Percentiles rank a stretch among this genome's conserved stretches.
Evolutionary conservation across 2,113 vertebrate species (phyloP).

Genomic region (Pao palembangensis): DNA sequence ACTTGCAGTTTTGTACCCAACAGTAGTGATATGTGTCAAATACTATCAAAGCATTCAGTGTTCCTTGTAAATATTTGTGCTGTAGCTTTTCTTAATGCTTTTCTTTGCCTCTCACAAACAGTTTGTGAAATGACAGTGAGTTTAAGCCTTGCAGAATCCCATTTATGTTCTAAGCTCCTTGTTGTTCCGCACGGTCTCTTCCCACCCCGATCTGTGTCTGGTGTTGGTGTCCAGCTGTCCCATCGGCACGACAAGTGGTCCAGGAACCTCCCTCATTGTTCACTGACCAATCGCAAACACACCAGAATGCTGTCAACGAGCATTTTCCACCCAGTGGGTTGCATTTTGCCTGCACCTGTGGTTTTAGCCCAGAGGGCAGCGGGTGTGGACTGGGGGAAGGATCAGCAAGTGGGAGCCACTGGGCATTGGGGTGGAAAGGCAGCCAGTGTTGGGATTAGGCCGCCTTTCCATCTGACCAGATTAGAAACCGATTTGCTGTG

Average conservation of each 20-base stretch:
- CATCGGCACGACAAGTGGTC: conserved; percentile 70
- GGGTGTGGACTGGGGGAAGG: conserved; percentile 23
- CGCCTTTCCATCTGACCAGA: conserved; percentile 54
- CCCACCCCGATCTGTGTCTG: conserved; percentile 52
- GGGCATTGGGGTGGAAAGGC: conserved; percentile 57
- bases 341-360: conserved; percentile 67
- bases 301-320: conserved; percentile 63
- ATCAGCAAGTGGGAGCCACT: conserved; percentile 24
- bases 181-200: conserved; percentile 53
- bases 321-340: conserved; percentile 70
- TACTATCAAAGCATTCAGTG: background rate
- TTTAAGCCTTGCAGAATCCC: conserved; percentile 53
- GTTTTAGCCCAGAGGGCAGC: conserved; percentile 51
- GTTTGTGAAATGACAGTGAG: conserved; percentile 48
- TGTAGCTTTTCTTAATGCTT: conserved; percentile 12
- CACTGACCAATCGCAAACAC: conserved; percentile 66
- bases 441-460: conserved; percentile 54
- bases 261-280: conserved; percentile 68
- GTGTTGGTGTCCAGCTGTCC: conserved; percentile 67
- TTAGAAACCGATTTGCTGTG: conserved; percentile 49
- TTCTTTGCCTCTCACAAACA: conserved; percentile 1
- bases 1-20: background rate
- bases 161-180: conserved; percentile 50
- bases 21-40: conserved; percentile 1
- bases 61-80: background rate